These are phyloP conservation scores for Parnassius apollo DNA, from an alignment of 2,888 invertebrate species.

Conservation along the genomic window DNA sequence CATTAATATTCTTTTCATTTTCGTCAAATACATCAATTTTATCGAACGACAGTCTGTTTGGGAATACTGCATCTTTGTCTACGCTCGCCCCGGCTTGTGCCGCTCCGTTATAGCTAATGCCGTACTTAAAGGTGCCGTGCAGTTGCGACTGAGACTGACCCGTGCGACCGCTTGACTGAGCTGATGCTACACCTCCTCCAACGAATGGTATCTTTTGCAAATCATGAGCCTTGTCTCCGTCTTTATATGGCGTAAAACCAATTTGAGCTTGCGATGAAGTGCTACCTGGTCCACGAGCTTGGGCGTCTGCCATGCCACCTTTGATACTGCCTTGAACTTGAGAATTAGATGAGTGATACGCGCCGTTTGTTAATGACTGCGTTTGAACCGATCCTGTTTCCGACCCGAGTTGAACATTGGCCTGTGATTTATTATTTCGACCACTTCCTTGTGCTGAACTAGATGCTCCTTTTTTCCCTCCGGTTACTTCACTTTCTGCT, in stretches of 20 bases:
- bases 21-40: slow-evolving; percentile 71
- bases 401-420: slow-evolving; percentile 87
- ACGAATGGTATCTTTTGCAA: slow-evolving; percentile 81
- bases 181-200: slow-evolving; percentile 89
- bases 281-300: slow-evolving; percentile 91
- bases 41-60: slow-evolving; percentile 63
- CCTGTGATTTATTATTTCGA: slow-evolving; percentile 87
- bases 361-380: slow-evolving; percentile 87
- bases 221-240: slow-evolving; percentile 78
- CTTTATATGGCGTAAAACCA: slow-evolving; percentile 88
- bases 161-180: slow-evolving; percentile 87
- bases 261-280: slow-evolving; percentile 95
- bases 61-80: slow-evolving; percentile 76
- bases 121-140: slow-evolving; percentile 89
- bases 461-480: slow-evolving; percentile 87
- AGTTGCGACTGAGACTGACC: slow-evolving; percentile 92
- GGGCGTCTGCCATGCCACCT: slow-evolving; percentile 92
- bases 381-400: slow-evolving; percentile 89
- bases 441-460: slow-evolving; percentile 89
- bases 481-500: slow-evolving; percentile 85
- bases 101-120: slow-evolving; percentile 88
- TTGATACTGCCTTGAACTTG: slow-evolving; percentile 90
- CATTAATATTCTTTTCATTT: slow-evolving; percentile 64
- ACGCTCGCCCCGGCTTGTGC: slow-evolving; percentile 91
- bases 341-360: slow-evolving; percentile 88